phyloP scores from a whole-genome alignment of 2,113 vertebrate species.

The Poeciliopsis prolifica region DNA sequence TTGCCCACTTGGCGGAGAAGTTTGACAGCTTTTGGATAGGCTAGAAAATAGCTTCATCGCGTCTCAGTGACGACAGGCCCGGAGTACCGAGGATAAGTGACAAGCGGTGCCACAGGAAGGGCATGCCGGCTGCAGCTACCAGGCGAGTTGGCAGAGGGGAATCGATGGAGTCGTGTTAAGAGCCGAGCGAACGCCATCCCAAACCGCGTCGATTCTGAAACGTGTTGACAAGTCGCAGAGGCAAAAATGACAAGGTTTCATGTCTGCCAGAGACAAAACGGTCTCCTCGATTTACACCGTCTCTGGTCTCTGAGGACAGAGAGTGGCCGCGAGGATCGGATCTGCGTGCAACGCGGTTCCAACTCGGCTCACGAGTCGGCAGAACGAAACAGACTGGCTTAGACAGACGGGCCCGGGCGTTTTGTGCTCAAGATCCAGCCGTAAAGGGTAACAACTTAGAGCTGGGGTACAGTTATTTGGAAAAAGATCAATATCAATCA shows the following conservation, averaged over 20 bases:
- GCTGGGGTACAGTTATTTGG: too few species aligned
- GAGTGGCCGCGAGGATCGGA: constrained; percentile 35
- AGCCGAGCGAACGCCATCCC: constrained; percentile 30
- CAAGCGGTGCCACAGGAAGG: constrained; percentile 46
- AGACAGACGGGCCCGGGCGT: neutral
- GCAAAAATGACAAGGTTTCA: constrained; percentile 34
- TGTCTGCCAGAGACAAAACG: constrained; percentile 27
- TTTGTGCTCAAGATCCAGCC: too few species aligned
- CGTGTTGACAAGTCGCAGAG: constrained; percentile 29
- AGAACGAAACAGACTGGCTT: constrained; percentile 12
- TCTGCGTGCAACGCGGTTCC: constrained; percentile 36
- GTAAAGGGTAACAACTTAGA: too few species aligned
- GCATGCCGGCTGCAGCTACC: constrained; percentile 15
- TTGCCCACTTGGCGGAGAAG: constrained; percentile 39
- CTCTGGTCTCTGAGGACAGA: neutral
- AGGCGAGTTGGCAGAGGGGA: constrained; percentile 11
- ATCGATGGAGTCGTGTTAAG: constrained; percentile 40
- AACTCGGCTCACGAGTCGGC: constrained; percentile 44
- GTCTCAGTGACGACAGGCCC: constrained; percentile 46
- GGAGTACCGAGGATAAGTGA: constrained; percentile 31
- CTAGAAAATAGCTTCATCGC: constrained; percentile 73
- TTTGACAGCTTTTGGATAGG: constrained; percentile 65
- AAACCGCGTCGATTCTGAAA: constrained; percentile 32
- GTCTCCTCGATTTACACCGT: too few species aligned
- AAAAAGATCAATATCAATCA: too few species aligned